Percentiles rank a stretch among this genome's conserved stretches.
Evolutionary conservation across 2,113 vertebrate genomes (phyloP).

Genomic region (Gila orcuttii): DNA sequence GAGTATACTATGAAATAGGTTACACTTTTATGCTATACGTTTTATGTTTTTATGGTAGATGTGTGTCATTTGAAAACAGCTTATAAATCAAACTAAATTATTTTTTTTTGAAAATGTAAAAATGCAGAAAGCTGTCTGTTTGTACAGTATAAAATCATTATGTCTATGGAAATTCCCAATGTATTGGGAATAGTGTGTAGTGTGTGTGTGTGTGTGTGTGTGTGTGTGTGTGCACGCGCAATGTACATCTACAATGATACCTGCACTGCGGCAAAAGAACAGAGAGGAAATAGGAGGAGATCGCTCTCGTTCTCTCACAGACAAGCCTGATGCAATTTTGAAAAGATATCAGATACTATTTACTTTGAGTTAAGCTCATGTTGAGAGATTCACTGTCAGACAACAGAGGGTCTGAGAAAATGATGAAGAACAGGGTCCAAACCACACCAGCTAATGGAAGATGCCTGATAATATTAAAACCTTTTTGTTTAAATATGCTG

Average conservation of each 20-base stretch:
- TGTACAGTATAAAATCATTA: too few relatives aligned
- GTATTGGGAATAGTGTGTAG: too few relatives aligned
- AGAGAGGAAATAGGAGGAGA: slow-evolving; percentile 19
- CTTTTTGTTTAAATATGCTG: too few relatives aligned
- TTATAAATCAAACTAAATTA: too few relatives aligned
- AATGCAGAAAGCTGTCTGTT: too few relatives aligned
- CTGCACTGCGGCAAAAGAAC: slow-evolving; percentile 39
- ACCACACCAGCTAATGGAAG: neutral
- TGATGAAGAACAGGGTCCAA: neutral
- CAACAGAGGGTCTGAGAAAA: neutral
- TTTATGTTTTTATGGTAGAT: neutral
- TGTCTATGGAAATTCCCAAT: too few relatives aligned
- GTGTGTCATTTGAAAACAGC: neutral
- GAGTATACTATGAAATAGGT: neutral
- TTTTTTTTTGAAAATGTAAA: too few relatives aligned
- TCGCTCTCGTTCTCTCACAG: slow-evolving; percentile 46
- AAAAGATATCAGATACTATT: neutral
- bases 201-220: slow-evolving; percentile 21
- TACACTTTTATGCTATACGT: neutral
- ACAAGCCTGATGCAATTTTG: slow-evolving; percentile 29
- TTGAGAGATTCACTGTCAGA: slow-evolving; percentile 11
- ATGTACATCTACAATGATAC: slow-evolving; percentile 36
- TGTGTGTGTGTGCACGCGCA: neutral
- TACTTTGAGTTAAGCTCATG: slow-evolving; percentile 9
- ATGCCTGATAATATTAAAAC: neutral